phyloP scores from a whole-genome alignment of 2,888 invertebrate species.

The Ornithoptera priamus region DNA sequence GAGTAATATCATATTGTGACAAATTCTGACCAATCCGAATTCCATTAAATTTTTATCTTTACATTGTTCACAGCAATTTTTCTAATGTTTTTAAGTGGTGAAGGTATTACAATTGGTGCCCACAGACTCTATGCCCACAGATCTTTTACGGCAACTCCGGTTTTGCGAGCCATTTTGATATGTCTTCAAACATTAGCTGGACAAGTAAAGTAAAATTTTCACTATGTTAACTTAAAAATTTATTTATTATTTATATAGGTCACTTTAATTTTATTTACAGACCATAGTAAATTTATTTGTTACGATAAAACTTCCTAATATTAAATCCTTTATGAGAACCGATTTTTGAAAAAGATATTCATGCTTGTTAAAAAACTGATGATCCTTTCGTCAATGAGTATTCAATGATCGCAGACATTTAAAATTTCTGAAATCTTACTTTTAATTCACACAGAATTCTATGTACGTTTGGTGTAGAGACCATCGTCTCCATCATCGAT shows the following conservation, averaged over 20 bases:
- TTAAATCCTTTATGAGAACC: no score
- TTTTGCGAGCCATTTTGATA: constrained; percentile 82
- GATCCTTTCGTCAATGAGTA: no score
- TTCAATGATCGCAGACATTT: not conserved
- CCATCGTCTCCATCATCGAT: constrained; percentile 90
- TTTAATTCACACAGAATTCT: constrained; percentile 78
- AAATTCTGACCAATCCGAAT: not conserved
- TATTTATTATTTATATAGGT: not conserved
- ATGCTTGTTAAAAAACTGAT: no score
- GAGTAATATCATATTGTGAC: no score
- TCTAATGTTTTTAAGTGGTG: constrained; percentile 50
- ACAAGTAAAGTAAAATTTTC: constrained; percentile 78
- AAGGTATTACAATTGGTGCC: constrained; percentile 90
- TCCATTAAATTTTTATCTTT: not conserved
- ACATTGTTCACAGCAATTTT: constrained; percentile 43
- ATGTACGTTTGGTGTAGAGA: constrained; percentile 89
- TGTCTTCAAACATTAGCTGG: constrained; percentile 86
- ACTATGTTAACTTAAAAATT: no score
- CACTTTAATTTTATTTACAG: not conserved
- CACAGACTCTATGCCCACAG: constrained; percentile 90
- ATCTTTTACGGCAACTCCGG: constrained; percentile 86
- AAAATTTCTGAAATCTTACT: not conserved
- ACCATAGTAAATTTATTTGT: not conserved
- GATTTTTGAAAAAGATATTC: no score
- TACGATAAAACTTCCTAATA: no score